Base-by-base conservation (phyloP, 2,113 vertebrate genomes). In the Cygnus atratus region DNA sequence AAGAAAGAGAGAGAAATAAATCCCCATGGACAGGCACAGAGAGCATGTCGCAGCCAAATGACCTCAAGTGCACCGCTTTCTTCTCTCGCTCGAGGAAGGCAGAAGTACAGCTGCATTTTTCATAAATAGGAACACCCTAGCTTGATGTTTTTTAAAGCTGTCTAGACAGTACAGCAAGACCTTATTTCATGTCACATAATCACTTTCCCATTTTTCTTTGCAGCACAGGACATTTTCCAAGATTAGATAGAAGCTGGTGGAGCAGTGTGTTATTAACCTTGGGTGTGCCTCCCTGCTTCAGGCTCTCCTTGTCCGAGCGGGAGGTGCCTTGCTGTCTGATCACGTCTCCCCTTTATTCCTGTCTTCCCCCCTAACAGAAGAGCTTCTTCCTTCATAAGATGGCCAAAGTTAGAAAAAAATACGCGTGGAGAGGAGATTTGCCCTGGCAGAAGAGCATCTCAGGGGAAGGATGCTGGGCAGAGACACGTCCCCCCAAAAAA, bases 151-250 rank as follows among this genome's bases (percentile, higher is more conserved):
- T 92, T 94, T 96, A 95, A 94, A 95, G 90, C 93, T 95, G 96
- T 95, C 96, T 97, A 97, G 96, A 97, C 96, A 97, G 95, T 26
- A 62, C 90, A 95, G 92, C 94, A 85, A 78, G 96, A 94, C 94
- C 96, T 95, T 95, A 74, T 93, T 97, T 97, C 96, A 91, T 95
- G 87, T 37, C 96, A 96, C 95, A 95, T 95, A 97, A 97, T 97
- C 93, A 94, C 92, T 97, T 96, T 95, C 82, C 88, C 93, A 68
- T 96, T 97, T 96, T 94, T 94, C 94, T 95, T 80, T 15, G 7
- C 63, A 35, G 80, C 87, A 48, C 84, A 95, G 84, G 78, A 95
- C 84, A 4, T 94, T 95, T 96, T 93, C 95, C 90, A 92, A 96
- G 96, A 97, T 97, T 97, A 97, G 95, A 95, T 83, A 94, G 94